Percentiles rank a stretch among this genome's conserved stretches.
phyloP scores from a whole-genome alignment of 2,888 invertebrate species.

The Melinopterus prodromus region DNA sequence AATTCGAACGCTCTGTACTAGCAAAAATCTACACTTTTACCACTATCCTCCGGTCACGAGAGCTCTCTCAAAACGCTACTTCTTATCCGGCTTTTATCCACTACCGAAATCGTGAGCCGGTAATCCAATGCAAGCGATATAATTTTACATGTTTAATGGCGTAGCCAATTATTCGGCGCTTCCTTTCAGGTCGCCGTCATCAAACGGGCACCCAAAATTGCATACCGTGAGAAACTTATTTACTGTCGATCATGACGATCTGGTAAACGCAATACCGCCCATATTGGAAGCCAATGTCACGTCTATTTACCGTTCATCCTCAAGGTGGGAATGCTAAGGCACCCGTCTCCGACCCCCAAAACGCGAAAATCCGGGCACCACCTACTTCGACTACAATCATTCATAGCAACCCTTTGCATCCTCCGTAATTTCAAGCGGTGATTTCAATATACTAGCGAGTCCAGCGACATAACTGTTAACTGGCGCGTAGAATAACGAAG shows the following conservation, averaged over 20 bases:
- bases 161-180: background rate
- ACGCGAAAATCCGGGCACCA: no score
- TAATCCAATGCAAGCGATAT: background rate
- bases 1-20: slow-evolving; percentile 13
- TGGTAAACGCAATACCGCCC: no score
- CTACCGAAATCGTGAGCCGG: background rate
- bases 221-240: background rate
- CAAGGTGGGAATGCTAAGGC: no score
- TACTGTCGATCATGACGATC: background rate
- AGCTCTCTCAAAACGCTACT: background rate
- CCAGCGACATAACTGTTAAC: no score
- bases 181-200: background rate
- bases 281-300: no score
- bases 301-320: no score
- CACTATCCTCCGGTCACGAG: slow-evolving; percentile 19
- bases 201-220: background rate
- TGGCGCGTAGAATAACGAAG: no score
- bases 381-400: no score
- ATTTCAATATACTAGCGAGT: no score
- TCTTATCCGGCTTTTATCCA: background rate
- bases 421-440: no score
- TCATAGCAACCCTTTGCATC: no score
- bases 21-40: slow-evolving; percentile 31
- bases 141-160: background rate
- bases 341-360: no score